Percentiles rank a stretch among this genome's conserved stretches.
Conservation (phyloP, 2,797 vertebrate species). For the Clarias laeviceps region DNA sequence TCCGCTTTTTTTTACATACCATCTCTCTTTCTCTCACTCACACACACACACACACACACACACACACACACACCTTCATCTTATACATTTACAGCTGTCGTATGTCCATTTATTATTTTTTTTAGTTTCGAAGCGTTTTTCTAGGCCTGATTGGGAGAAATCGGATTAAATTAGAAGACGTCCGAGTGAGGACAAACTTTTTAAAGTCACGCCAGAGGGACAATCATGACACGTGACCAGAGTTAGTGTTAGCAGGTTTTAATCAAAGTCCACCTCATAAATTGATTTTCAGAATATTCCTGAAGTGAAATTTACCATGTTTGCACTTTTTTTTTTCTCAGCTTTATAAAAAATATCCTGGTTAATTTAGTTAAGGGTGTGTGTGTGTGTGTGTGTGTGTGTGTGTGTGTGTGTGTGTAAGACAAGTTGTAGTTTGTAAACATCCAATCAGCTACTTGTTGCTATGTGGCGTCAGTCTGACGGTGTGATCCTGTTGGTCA, state of each 20-base stretch:
- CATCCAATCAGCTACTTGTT: slow-evolving; percentile 17
- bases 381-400: too few species aligned
- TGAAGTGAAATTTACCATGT: neutral
- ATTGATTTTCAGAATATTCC: neutral
- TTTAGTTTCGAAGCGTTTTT: neutral
- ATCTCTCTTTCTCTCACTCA: neutral
- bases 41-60: neutral
- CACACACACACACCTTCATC: neutral
- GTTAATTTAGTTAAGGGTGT: neutral
- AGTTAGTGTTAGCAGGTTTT: neutral
- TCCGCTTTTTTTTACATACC: neutral
- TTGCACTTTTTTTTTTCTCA: neutral
- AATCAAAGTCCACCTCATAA: too few species aligned
- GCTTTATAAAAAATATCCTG: too few species aligned
- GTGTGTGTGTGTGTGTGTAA: too few species aligned
- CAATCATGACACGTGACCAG: neutral
- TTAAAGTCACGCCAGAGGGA: neutral
- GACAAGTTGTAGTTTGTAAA: neutral
- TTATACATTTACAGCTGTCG: neutral
- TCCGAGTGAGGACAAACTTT: neutral
- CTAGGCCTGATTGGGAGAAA: neutral
- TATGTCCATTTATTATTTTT: neutral
- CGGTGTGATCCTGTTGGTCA: neutral
- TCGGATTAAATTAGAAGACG: neutral
- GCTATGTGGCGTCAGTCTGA: neutral